phyloP scores from a whole-genome alignment of 2,113 vertebrate genomes.

The Nothocercus julius region DNA sequence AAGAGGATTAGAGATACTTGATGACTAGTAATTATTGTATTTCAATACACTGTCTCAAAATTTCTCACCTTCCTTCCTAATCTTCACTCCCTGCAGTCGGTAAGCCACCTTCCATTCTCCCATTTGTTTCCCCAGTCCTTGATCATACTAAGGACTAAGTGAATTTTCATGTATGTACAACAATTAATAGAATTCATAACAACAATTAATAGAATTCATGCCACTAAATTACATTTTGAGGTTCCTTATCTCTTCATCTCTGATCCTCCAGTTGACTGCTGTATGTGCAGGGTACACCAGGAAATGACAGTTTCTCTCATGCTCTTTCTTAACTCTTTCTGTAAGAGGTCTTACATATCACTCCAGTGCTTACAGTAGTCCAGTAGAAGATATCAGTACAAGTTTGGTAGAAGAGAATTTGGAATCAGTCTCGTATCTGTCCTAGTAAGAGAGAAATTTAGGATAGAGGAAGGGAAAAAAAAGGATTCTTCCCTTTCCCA shows the following conservation, averaged over 20 bases:
- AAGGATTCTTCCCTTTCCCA: neutral
- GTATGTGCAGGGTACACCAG: rapidly evolving
- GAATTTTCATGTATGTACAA: neutral
- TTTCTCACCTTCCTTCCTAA: neutral
- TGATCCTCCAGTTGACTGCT: neutral
- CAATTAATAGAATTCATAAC: neutral
- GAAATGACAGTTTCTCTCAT: neutral
- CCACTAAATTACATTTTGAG: neutral
- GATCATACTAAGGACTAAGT: rapidly evolving
- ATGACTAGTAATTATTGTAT: neutral
- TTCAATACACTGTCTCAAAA: neutral
- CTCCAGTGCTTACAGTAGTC: neutral
- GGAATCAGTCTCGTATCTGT: neutral
- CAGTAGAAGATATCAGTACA: neutral
- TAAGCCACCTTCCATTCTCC: neutral
- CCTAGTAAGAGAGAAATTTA: neutral
- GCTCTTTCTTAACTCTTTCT: neutral
- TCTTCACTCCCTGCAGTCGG: neutral
- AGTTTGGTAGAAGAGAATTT: neutral
- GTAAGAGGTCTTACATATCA: neutral
- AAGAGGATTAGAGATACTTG: neutral
- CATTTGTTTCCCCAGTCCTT: neutral
- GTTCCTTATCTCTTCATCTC: neutral
- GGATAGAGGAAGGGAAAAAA: neutral
- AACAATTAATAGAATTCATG: neutral